Conservation (phyloP, 2,113 vertebrate species). For the Lepus europaeus region DNA sequence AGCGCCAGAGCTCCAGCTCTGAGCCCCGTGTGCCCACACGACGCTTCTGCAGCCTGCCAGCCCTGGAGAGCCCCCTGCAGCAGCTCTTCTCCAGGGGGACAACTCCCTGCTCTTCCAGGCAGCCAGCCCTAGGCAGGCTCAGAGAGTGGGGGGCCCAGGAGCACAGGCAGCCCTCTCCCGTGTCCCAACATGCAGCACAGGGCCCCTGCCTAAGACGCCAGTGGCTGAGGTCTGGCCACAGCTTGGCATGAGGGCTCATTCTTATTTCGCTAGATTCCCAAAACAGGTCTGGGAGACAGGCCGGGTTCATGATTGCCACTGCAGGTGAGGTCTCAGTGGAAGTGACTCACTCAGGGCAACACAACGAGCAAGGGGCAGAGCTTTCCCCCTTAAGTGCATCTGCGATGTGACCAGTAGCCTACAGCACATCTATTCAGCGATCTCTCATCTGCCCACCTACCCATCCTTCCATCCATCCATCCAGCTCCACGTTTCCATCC, state of each 20-base stretch:
- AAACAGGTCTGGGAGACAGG: neutral
- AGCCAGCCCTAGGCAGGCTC: neutral
- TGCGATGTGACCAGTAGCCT: neutral
- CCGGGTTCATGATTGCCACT: neutral
- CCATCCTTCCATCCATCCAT: neutral
- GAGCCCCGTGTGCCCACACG: neutral
- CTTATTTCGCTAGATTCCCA: neutral
- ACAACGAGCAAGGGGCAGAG: neutral
- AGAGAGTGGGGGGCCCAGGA: neutral
- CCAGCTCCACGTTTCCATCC: too few species aligned
- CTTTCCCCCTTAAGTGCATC: neutral
- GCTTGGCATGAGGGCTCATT: neutral
- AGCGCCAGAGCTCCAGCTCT: neutral
- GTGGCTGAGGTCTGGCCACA: neutral
- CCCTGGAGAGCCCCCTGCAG: neutral
- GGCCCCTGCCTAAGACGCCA: neutral
- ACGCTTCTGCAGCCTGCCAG: neutral
- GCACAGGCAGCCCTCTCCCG: neutral
- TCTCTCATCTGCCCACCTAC: too few species aligned
- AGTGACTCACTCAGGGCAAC: neutral
- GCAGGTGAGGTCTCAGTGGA: neutral
- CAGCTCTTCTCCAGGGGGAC: neutral
- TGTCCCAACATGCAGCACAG: neutral
- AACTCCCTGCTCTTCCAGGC: neutral
- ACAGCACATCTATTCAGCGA: neutral